Conservation (phyloP, 1,140 invertebrate species). For the Drosophila ambigua region DNA sequence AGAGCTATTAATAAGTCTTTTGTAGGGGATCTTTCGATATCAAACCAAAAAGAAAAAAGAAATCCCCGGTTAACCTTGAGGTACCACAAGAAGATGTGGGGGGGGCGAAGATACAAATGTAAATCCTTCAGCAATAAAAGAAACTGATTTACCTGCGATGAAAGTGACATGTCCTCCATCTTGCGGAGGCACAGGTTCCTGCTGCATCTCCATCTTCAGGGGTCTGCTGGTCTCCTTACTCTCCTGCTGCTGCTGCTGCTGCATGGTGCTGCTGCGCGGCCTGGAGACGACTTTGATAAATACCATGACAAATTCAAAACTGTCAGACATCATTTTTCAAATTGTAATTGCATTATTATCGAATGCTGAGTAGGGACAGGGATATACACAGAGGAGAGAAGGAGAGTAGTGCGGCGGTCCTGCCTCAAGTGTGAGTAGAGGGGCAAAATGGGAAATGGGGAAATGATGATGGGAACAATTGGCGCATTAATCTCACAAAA, state of each 20-base stretch:
- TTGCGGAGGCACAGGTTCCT: neutral
- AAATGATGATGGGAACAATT: constrained; percentile 80
- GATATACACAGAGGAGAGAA: neutral
- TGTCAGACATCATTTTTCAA: constrained; percentile 83
- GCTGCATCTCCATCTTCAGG: constrained; percentile 27
- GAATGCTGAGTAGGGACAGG: constrained; percentile 28
- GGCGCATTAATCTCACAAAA: constrained; percentile 78
- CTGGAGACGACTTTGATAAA: constrained; percentile 76
- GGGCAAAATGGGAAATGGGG: constrained; percentile 56
- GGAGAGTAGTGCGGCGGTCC: no score
- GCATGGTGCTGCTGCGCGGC: constrained; percentile 12
- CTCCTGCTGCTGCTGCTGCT: neutral
- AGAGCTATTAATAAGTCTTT: constrained; percentile 80
- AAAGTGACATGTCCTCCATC: constrained; percentile 70
- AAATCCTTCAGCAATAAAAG: constrained; percentile 70
- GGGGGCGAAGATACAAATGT: constrained; percentile 24
- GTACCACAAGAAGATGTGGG: constrained; percentile 10
- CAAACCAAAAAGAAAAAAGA: constrained; percentile 11
- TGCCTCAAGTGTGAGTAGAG: constrained; percentile 1
- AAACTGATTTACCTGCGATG: constrained; percentile 78
- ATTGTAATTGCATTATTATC: constrained; percentile 83
- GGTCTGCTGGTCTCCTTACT: constrained; percentile 32
- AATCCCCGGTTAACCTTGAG: constrained; percentile 45
- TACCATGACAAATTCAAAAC: constrained; percentile 83
- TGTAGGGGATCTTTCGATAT: constrained; percentile 55